Evolutionary conservation across 2,888 invertebrate genomes (phyloP), one percentile per base, ranked within the genome.

Genomic region (Brassicogethes aeneus): DNA sequence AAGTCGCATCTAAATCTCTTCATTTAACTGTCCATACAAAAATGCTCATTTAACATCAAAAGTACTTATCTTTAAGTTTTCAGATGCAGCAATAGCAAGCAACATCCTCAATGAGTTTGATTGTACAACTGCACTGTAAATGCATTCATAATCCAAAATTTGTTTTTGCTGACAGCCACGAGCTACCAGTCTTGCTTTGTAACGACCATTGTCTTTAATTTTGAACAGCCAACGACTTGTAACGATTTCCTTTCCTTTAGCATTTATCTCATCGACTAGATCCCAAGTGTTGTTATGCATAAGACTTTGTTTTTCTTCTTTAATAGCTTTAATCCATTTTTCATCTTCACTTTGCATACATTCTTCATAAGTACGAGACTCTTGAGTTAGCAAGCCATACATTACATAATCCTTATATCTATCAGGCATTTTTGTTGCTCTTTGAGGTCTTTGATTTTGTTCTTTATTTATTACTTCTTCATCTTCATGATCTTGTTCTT

Each of bases 291-390:
- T 23, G 33, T 23, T 23, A 7, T 10, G 5, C 10, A 7, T 10
- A 7, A 23, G 10, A 23, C 23, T 7, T 23, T 23, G 5, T 10
- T 23, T 23, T 10, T 23, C 23, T 23, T 23, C 23, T 23, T 7
- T 10, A 7, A 23, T 23, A 7, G 23, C 23, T 23, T 23, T 10
- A 5, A 7, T 10, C 10, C 23, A 23, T 23, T 23, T 23, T 10
- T 36, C 8, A 29, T 37, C 39, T n/a, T 23, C 10, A 23, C 46
- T 46, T 31, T 50, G 50, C 14, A 60, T n/a, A n/a, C n/a, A 36
- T 40, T 41, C 41, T 40, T 41, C 37, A 31, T 41, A 41, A 3
- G 38, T 17, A 10, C 14, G 34, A 16, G 3, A 39, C 2, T 36
- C 36, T 36, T 36, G 16, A 2, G 36, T 16, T 3, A 36, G 2